Base-by-base conservation (phyloP, 2,113 vertebrate species). In the Megaceryle maxima region DNA sequence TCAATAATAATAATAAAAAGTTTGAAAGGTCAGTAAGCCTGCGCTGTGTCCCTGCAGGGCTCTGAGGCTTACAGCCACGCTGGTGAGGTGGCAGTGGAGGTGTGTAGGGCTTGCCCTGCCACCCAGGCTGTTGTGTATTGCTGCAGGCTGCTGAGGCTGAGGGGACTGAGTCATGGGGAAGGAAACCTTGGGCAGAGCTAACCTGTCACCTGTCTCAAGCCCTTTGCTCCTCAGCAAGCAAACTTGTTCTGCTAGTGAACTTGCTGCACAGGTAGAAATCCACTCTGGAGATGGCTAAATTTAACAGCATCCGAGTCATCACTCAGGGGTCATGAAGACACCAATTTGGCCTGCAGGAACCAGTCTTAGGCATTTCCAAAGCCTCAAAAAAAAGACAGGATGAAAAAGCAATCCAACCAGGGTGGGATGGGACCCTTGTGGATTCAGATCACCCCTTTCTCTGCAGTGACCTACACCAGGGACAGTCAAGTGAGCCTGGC, bases 21-120 rank as follows among this genome's bases (percentile, higher is more conserved):
- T n/a, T n/a, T n/a, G n/a, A n/a, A n/a, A n/a, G n/a, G n/a, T n/a
- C n/a, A n/a, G n/a, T n/a, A n/a, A n/a, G n/a, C n/a, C n/a, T n/a
- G n/a, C n/a, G n/a, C n/a, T n/a, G n/a, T n/a, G n/a, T n/a, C n/a
- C n/a, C n/a, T n/a, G n/a, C n/a, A n/a, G n/a, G n/a, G n/a, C n/a
- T n/a, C n/a, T n/a, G n/a, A n/a, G n/a, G 35, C 68, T 68, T 56
- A 12, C 0, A 5, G 46, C 43, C 15, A 2, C 0, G 5, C 13
- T 16, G 29, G 11, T 11, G 63, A 73, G 44, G 33, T 4, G 59
- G 68, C 48, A 41, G 17, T 3, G 26, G 44, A 60, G 68, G 18
- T 13, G 64, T 0, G 0, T 5, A 17, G 48, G 48, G 59, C 66
- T 85, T 44, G 16, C 21, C 24, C 33, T 39, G 21, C 16, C 6